Evolutionary conservation across 2,797 vertebrate genomes (phyloP).

Genomic region (Sebastes taczanowskii): DNA sequence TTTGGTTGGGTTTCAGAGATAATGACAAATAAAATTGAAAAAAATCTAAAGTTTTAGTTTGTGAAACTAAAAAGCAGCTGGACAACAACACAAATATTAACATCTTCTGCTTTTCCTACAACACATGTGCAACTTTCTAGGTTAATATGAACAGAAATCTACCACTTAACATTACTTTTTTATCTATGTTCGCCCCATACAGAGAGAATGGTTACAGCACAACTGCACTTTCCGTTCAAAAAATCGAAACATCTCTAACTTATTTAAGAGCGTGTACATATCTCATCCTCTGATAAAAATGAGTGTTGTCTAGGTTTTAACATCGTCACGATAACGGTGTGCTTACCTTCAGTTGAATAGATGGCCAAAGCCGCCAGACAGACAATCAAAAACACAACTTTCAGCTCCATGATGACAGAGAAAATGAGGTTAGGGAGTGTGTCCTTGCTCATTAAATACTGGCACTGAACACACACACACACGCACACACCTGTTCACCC

Average conservation of each 20-base stretch:
- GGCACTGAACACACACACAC: neutral
- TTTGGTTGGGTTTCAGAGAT: neutral
- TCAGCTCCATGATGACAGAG: slow-evolving; percentile 71
- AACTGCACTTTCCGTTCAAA: neutral
- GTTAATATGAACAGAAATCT: neutral
- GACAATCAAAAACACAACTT: slow-evolving; percentile 40
- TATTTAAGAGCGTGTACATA: neutral
- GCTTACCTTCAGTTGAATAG: slow-evolving; percentile 73
- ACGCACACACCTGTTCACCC: neutral
- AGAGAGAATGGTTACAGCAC: neutral
- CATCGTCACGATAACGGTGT: neutral
- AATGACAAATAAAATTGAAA: neutral
- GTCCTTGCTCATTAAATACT: slow-evolving; percentile 37
- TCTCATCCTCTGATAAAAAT: neutral
- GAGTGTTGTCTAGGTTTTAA: neutral
- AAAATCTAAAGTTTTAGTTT: neutral
- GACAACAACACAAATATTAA: neutral
- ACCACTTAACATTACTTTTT: neutral
- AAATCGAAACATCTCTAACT: neutral
- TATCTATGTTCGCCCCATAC: neutral
- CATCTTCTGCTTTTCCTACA: neutral
- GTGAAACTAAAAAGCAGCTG: neutral
- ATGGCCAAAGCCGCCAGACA: slow-evolving; percentile 60
- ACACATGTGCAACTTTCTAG: neutral
- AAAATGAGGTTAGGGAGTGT: neutral